Conservation (phyloP, 1,140 invertebrate species). For the Parasteatoda tepidariorum region DNA sequence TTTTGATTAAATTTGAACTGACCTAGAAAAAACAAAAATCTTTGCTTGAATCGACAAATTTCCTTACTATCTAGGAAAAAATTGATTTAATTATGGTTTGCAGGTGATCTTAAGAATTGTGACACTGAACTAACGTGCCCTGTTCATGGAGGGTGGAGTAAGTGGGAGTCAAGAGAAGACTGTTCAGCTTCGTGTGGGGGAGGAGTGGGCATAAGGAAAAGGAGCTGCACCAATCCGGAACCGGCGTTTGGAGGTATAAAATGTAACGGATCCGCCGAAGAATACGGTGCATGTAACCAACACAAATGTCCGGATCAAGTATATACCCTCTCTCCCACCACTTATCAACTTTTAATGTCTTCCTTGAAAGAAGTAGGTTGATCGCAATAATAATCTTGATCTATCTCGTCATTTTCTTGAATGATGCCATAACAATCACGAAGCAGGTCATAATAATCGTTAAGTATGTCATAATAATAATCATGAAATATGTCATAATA, state of each 20-base stretch:
- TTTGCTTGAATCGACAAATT: too few relatives aligned
- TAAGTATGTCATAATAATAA: neutral
- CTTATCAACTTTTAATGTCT: neutral
- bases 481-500: neutral
- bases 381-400: neutral
- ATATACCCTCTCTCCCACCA: constrained; percentile 40
- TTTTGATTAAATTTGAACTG: too few relatives aligned
- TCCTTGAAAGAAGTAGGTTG: neutral
- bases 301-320: constrained; percentile 48
- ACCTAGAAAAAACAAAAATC: too few relatives aligned
- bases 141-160: constrained; percentile 35
- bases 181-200: constrained; percentile 49
- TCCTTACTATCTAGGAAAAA: too few relatives aligned
- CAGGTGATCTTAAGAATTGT: constrained; percentile 30
- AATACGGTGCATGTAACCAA: constrained; percentile 29
- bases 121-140: constrained; percentile 43
- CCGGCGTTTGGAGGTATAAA: constrained; percentile 26
- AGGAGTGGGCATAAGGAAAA: constrained; percentile 5
- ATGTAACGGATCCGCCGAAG: constrained; percentile 6
- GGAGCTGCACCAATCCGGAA: constrained; percentile 38
- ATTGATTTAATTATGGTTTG: too few relatives aligned
- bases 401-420: neutral
- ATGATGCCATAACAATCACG: neutral
- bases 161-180: constrained; percentile 22
- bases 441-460: neutral